Base-by-base conservation (phyloP, 2,797 vertebrate genomes). In the Anniella stebbinsi region DNA sequence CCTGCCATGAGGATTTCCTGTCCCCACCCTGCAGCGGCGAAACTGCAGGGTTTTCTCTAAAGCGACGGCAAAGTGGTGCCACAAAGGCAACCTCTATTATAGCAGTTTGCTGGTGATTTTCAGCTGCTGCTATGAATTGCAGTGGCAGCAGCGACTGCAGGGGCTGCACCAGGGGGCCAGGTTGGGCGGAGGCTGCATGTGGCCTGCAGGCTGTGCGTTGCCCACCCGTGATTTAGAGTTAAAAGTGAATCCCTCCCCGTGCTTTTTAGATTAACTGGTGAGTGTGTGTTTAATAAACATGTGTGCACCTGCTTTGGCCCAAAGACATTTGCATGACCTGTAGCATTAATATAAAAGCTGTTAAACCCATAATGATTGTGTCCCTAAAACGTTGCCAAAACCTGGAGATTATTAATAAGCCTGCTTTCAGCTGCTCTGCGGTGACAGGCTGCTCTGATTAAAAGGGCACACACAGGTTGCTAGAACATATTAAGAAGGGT, bases 331-430 rank as follows among this genome's bases (percentile, higher is more conserved):
- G 72, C 80, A 69, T 80, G 28, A 83, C 8, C 54, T 73, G 38
- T 76, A 45, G 33, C 67, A n/a, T 33, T 80, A 84, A 45, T 82
- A 36, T 80, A 84, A 51, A 88, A 80, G 11, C 12, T 75, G 45
- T 48, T 91, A 45, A 88, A 2, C 38, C 38, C 5, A 33, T 57
- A 81, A 76, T 57, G 48, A 77, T 15, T 86, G 4, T 45, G 45
- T 57, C 80, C 72, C 33, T 63, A 70, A 84, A 51, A 88, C 57
- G 48, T 1, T 77, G 21, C n/a, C 3, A 15, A 25, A 21, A 87
- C 30, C 30, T n/a, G 38, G 80, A 73, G 57, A 87, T 57, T 36
- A 15, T 60, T 90, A 81, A 41, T 91, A n/a, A 80, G 48, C n/a
- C 57, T 87, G 67, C 80, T 86, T 75, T 10, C 51, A 30, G 51